A percentile compares a stretch with the other conserved stretches of the same genome.
Evolutionary conservation across 2,888 invertebrate species (phyloP).

Genomic region (Nephrotoma guestfalica): DNA sequence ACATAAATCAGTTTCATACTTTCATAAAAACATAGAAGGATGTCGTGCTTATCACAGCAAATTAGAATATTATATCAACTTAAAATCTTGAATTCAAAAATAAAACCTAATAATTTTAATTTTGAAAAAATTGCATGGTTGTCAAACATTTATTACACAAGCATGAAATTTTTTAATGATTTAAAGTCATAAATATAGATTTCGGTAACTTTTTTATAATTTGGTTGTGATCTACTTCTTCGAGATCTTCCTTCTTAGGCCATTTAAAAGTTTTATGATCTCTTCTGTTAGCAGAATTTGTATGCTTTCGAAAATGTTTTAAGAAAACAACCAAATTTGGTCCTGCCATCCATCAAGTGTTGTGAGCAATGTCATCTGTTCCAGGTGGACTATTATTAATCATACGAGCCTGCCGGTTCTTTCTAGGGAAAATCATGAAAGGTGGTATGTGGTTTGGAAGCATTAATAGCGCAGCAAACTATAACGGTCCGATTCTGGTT

Average conservation of each 20-base stretch:
- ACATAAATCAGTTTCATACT: too few relatives aligned
- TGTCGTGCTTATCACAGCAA: too few relatives aligned
- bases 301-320: too few relatives aligned
- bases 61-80: too few relatives aligned
- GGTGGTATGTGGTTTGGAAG: background rate
- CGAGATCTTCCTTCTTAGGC: background rate
- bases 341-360: background rate
- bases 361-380: background rate
- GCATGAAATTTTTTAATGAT: background rate
- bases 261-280: background rate
- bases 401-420: background rate
- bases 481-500: too few relatives aligned
- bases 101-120: too few relatives aligned
- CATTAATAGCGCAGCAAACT: background rate
- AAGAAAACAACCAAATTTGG: too few relatives aligned
- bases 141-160: background rate
- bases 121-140: too few relatives aligned
- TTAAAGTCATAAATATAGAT: background rate
- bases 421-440: too few relatives aligned
- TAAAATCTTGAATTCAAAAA: too few relatives aligned
- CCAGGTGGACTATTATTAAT: background rate
- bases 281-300: too few relatives aligned
- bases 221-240: background rate
- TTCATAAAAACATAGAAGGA: too few relatives aligned
- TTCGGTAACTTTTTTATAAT: background rate